phyloP scores from a whole-genome alignment of 2,888 invertebrate genomes.

The Drosophila lacicola region DNA sequence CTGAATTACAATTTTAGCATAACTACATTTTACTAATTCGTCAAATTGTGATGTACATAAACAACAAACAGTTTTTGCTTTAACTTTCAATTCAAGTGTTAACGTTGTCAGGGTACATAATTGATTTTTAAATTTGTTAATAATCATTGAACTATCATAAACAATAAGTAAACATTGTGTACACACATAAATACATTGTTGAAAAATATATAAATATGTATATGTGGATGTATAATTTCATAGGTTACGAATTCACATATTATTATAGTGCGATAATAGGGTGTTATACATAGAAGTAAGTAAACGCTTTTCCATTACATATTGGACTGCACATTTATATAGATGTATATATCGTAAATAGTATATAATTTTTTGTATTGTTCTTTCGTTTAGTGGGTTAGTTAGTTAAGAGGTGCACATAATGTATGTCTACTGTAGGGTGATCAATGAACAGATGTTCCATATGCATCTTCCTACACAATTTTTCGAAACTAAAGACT shows the following conservation, averaged over 20 bases:
- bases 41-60: constrained; percentile 36
- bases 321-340: constrained; percentile 24
- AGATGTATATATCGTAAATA: constrained; percentile 15
- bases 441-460: constrained; percentile 20
- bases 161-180: constrained; percentile 47
- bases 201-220: constrained; percentile 26
- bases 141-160: constrained; percentile 49
- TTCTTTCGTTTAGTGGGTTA: constrained; percentile 51
- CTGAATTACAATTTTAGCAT: constrained; percentile 35
- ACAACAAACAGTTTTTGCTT: constrained; percentile 42
- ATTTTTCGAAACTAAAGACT: constrained; percentile 28
- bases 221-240: constrained; percentile 18
- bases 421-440: constrained; percentile 32
- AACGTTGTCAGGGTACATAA: constrained; percentile 7
- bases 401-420: constrained; percentile 47
- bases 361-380: constrained; percentile 34
- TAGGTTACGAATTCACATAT: constrained; percentile 1
- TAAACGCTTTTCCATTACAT: constrained; percentile 28
- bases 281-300: constrained; percentile 11
- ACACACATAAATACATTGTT: constrained; percentile 51
- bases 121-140: constrained; percentile 15
- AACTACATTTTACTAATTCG: constrained; percentile 51
- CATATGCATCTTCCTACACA: background rate
- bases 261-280: constrained; percentile 16
- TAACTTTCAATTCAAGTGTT: constrained; percentile 2